These are phyloP conservation scores for Zaprionus davidi DNA, from an alignment of 1,140 invertebrate species.

Conservation along the genomic window DNA sequence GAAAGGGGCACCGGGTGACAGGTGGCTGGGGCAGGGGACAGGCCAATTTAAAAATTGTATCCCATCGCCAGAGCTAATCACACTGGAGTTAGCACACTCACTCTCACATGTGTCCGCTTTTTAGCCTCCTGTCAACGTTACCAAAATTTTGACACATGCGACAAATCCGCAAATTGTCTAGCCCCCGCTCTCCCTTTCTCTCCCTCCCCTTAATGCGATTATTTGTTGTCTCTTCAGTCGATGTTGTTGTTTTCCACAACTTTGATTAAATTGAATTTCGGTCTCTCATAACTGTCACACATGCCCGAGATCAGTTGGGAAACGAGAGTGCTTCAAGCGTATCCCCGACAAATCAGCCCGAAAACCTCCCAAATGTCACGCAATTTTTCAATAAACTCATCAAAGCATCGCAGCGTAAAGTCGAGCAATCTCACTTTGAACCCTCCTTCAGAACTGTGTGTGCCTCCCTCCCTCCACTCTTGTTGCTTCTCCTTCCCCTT, in stretches of 20 bases:
- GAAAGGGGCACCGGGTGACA: background rate
- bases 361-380: conserved; percentile 66
- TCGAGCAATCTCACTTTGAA: conserved; percentile 48
- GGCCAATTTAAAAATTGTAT: conserved; percentile 81
- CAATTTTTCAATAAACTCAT: conserved; percentile 81
- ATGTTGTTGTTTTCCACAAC: conserved; percentile 30
- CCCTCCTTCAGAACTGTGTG: background rate
- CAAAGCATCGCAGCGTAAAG: conserved; percentile 48
- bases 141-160: conserved; percentile 69
- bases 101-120: conserved; percentile 50
- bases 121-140: conserved; percentile 28
- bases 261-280: conserved; percentile 74
- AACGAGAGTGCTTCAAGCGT: conserved; percentile 25
- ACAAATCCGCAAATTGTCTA: conserved; percentile 38
- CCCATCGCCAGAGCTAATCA: conserved; percentile 62
- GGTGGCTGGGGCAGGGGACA: background rate
- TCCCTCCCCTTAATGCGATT: conserved; percentile 60
- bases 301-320: conserved; percentile 40
- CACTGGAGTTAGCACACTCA: conserved; percentile 1
- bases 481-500: background rate
- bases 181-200: background rate
- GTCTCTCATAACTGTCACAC: conserved; percentile 77
- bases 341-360: background rate
- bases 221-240: conserved; percentile 57
- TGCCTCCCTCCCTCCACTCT: background rate